These are phyloP conservation scores for Drosophila azteca DNA, from an alignment of 1,140 invertebrate genomes.

Conservation along the genomic window DNA sequence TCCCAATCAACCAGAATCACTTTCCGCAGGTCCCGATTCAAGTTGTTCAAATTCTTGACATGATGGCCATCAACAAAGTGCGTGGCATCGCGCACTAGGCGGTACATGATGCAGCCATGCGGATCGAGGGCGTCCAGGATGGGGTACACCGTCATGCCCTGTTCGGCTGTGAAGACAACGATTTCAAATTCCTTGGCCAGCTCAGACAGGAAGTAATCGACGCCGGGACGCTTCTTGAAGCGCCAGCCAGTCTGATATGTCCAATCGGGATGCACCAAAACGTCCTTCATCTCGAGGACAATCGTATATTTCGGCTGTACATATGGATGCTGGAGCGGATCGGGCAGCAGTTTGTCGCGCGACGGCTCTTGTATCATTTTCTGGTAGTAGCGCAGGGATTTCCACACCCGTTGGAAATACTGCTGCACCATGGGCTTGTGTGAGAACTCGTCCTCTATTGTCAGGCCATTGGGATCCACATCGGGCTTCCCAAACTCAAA, in stretches of 20 bases:
- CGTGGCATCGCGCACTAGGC: slow-evolving; percentile 97
- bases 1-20: slow-evolving; percentile 99
- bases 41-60: slow-evolving; percentile 96
- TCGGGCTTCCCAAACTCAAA: slow-evolving; percentile 89
- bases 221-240: slow-evolving; percentile 98
- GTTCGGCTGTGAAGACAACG: slow-evolving; percentile 97
- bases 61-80: slow-evolving; percentile 97
- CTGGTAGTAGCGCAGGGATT: slow-evolving; percentile 91
- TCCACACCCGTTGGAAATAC: slow-evolving; percentile 89
- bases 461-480: slow-evolving; percentile 89
- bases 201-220: slow-evolving; percentile 97
- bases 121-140: slow-evolving; percentile 97
- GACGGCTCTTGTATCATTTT: slow-evolving; percentile 97
- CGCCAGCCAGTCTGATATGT: slow-evolving; percentile 91
- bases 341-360: slow-evolving; percentile 96
- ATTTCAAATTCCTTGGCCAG: slow-evolving; percentile 97
- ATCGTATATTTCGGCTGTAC: slow-evolving; percentile 98
- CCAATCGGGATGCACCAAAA: slow-evolving; percentile 99
- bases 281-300: slow-evolving; percentile 97
- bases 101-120: slow-evolving; percentile 94
- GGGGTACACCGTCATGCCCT: slow-evolving; percentile 95
- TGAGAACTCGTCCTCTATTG: slow-evolving; percentile 92
- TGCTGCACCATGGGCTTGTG: slow-evolving; percentile 88
- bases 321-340: slow-evolving; percentile 96
- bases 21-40: slow-evolving; percentile 97